Conservation (phyloP, 2,888 invertebrate species). For the Bellardia bayeri region DNA sequence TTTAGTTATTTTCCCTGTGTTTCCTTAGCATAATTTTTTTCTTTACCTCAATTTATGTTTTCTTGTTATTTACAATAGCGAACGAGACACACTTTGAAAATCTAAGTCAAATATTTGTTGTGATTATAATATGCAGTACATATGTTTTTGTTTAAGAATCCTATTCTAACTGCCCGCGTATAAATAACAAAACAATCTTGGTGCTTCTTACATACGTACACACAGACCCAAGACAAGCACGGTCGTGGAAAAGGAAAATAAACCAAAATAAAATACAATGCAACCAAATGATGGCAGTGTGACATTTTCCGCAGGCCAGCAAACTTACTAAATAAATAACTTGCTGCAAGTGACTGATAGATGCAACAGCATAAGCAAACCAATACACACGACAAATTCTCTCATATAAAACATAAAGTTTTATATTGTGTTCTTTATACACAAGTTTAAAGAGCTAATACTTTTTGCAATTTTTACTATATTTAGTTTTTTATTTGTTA, state of each 20-base stretch:
- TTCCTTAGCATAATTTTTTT: no score
- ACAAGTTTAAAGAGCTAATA: constrained; percentile 39
- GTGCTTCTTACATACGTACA: neutral
- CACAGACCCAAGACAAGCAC: neutral
- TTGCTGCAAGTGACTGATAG: constrained; percentile 52
- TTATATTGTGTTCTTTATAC: neutral
- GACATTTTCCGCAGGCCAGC: constrained; percentile 39
- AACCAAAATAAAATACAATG: constrained; percentile 11
- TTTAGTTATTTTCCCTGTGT: no score
- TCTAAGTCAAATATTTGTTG: no score
- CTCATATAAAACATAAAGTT: constrained; percentile 23
- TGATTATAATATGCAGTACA: no score
- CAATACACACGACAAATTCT: neutral
- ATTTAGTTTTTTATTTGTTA: constrained; percentile 12
- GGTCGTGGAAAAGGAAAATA: neutral
- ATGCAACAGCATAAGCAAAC: constrained; percentile 36
- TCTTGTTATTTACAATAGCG: no score
- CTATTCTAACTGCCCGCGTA: neutral
- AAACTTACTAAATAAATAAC: constrained; percentile 26
- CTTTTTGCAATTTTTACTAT: constrained; percentile 53
- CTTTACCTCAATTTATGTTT: no score
- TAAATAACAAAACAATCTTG: neutral
- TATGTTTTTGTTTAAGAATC: neutral
- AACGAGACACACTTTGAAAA: no score
- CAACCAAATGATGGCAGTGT: constrained; percentile 11